These are phyloP conservation scores for Zeuzera pyrina DNA, from an alignment of 2,888 invertebrate genomes.

Conservation along the genomic window DNA sequence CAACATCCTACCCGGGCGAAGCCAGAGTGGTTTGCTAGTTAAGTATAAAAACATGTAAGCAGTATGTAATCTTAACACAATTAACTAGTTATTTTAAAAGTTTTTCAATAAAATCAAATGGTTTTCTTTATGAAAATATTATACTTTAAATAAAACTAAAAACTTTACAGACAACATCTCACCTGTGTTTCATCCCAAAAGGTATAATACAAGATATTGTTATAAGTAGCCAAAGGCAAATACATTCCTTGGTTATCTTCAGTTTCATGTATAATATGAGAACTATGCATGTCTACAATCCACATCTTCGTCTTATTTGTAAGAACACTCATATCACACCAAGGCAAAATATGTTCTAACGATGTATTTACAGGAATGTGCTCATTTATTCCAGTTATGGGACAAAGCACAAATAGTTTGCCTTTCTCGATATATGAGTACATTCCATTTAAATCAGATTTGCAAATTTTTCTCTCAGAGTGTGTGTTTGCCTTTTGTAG, in stretches of 20 bases:
- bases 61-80: too few relatives aligned
- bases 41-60: too few relatives aligned
- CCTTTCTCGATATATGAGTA: constrained; percentile 26
- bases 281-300: constrained; percentile 35
- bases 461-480: constrained; percentile 8
- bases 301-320: constrained; percentile 38
- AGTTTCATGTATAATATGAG: constrained; percentile 33
- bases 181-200: constrained; percentile 38
- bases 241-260: constrained; percentile 26
- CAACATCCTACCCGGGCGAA: too few relatives aligned
- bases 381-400: constrained; percentile 37
- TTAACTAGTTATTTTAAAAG: too few relatives aligned
- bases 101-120: too few relatives aligned
- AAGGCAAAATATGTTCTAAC: constrained; percentile 29
- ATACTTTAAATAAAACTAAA: not conserved
- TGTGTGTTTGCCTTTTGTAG: constrained; percentile 28
- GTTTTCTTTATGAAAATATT: too few relatives aligned
- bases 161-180: constrained; percentile 15
- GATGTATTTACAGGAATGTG: constrained; percentile 19
- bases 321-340: constrained; percentile 38
- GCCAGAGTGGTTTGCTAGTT: too few relatives aligned
- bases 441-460: constrained; percentile 25
- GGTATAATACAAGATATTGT: constrained; percentile 45
- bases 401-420: constrained; percentile 32
- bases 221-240: constrained; percentile 33